phyloP scores from a whole-genome alignment of 2,797 vertebrate genomes.

The Phylloscopus collybita region DNA sequence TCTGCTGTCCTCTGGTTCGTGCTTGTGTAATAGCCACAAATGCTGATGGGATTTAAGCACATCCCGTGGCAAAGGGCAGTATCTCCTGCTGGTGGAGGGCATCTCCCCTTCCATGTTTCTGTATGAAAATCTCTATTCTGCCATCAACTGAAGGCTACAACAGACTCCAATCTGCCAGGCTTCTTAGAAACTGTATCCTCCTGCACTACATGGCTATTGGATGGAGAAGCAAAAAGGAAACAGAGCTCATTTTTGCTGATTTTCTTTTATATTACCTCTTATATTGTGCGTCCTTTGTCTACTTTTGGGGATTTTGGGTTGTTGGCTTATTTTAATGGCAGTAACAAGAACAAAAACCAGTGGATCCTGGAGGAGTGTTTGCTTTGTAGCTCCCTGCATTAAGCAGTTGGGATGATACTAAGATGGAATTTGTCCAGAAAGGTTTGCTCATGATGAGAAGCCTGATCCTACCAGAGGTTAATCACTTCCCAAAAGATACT shows the following conservation, averaged over 20 bases:
- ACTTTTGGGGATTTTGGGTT: background rate
- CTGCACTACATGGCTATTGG: background rate
- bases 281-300: background rate
- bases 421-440: background rate
- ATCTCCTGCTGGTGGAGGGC: background rate
- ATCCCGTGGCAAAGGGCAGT: background rate
- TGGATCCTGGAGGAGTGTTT: background rate
- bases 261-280: background rate
- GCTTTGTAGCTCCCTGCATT: background rate
- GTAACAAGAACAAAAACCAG: background rate
- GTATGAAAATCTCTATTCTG: background rate
- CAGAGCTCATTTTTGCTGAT: background rate
- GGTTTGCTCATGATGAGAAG: background rate
- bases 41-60: background rate
- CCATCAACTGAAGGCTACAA: background rate
- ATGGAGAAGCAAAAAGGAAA: background rate
- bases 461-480: background rate
- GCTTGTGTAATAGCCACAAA: background rate
- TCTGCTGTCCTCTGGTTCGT: background rate
- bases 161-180: background rate
- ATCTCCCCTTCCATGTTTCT: background rate
- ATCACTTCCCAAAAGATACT: background rate
- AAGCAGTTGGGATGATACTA: background rate
- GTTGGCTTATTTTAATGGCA: background rate
- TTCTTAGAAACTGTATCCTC: background rate